Base-by-base conservation (phyloP, 2,888 invertebrate genomes). In the Lepidocyrtinus sp. region DNA sequence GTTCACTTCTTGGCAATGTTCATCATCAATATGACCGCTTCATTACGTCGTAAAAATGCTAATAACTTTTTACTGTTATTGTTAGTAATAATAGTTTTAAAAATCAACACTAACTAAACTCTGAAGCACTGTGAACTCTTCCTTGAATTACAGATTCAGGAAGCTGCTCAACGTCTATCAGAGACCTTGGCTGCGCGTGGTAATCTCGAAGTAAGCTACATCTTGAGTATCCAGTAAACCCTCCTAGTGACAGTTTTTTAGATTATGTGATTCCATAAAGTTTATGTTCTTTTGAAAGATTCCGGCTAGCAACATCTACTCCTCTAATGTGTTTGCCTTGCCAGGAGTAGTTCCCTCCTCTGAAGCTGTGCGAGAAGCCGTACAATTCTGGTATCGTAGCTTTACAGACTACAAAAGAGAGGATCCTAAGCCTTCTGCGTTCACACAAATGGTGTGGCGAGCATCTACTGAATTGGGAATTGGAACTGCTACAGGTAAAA, bases 291-390 rank as follows among this genome's bases (percentile, higher is more conserved):
- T 22, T 76, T 79, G 0, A 59, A 17, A 36, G 65, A 81, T 17
- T 75, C 75, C 50, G n/a, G n/a, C n/a, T n/a, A n/a, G n/a, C n/a
- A n/a, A n/a, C n/a, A 68, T 72, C 7, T 83, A 81, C 22, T 78
- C 81, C 0, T 25, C 73, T 17, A 83, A 81, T 65, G 68, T 81
- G n/a, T 83, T 75, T 63, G 70, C 71, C 9, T 24, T 83, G 7
- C 83, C 79, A 21, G 77, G 75, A 22, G 68, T 63, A 7, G 65
- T 81, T 0, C 64, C 78, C 3, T 64, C 79, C 0, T 1, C 67
- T 1, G 75, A 83, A n/a, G 83, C 83, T 12, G 83, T 83, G 2
- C 75, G 83, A n/a, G 79, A 81, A 75, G 83, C 83, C 7, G 72
- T 81, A 5, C 75, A 79, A 46, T 83, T 75, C 73, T 83, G 83